A percentile compares a stretch with the other conserved stretches of the same genome.
Evolutionary conservation across 2,888 invertebrate species (phyloP).

Genomic region (Piscicola geometra): DNA sequence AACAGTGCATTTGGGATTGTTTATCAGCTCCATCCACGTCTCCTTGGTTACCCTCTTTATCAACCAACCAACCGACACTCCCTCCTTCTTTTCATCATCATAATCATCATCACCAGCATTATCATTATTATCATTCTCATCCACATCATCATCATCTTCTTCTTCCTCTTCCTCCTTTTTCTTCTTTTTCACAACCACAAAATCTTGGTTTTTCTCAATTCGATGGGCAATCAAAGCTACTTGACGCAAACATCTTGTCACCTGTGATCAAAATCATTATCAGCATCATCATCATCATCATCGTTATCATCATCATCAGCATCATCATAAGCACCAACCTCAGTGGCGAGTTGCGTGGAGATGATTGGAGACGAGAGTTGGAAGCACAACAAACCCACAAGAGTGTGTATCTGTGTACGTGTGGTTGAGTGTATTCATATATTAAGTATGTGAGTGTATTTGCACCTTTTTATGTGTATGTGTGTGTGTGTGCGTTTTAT

Average conservation of each 20-base stretch:
- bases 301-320: too few relatives aligned
- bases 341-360: conserved; percentile 52
- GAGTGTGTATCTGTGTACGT: conserved; percentile 48
- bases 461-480: too few relatives aligned
- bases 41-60: conserved; percentile 70
- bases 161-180: background rate
- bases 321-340: conserved; percentile 17
- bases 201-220: background rate
- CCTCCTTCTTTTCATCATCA: conserved; percentile 22
- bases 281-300: too few relatives aligned
- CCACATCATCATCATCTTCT: background rate
- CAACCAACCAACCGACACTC: conserved; percentile 48
- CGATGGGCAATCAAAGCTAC: background rate
- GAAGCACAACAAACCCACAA: conserved; percentile 48
- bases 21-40: conserved; percentile 73
- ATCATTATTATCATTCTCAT: conserved; percentile 6
- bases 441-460: too few relatives aligned
- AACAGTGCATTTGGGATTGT: conserved; percentile 65
- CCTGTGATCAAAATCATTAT: background rate
- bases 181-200: background rate
- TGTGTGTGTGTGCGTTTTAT: too few relatives aligned
- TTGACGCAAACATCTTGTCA: background rate
- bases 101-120: background rate
- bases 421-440: too few relatives aligned
- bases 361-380: conserved; percentile 57